These are phyloP conservation scores for Aeoliscus strigatus DNA, from an alignment of 2,797 vertebrate species.

Conservation along the genomic window DNA sequence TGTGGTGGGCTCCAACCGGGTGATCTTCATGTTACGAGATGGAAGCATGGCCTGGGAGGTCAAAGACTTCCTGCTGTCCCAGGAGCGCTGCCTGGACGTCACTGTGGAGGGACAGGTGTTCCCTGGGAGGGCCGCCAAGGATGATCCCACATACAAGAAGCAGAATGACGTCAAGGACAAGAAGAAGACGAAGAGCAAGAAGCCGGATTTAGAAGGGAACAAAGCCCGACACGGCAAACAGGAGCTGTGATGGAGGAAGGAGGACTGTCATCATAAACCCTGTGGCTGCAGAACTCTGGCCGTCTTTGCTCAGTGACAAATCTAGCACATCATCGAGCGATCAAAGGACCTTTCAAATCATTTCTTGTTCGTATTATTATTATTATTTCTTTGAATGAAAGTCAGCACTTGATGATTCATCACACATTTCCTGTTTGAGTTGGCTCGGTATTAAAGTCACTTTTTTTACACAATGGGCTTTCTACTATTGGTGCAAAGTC, in stretches of 20 bases:
- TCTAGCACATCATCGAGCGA: no score
- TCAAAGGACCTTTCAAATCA: no score
- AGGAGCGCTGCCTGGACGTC: slow-evolving; percentile 88
- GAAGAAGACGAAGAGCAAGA: slow-evolving; percentile 78
- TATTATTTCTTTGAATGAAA: no score
- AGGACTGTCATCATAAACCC: not conserved
- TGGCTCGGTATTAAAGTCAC: no score
- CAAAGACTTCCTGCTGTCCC: slow-evolving; percentile 87
- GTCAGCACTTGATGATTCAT: no score
- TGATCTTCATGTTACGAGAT: slow-evolving; percentile 93
- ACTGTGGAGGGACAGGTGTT: slow-evolving; percentile 94
- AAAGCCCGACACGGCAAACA: slow-evolving; percentile 62
- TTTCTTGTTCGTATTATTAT: no score
- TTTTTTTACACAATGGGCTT: no score
- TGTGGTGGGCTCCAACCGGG: slow-evolving; percentile 89
- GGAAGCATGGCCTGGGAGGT: slow-evolving; percentile 93
- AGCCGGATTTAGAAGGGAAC: slow-evolving; percentile 52
- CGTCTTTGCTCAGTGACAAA: no score
- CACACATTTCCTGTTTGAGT: no score
- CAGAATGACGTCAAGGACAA: slow-evolving; percentile 72
- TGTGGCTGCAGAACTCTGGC: no score
- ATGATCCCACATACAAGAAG: slow-evolving; percentile 52
- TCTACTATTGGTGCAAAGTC: no score
- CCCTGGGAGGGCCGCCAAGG: slow-evolving; percentile 81
- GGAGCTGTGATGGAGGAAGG: slow-evolving; percentile 76